phyloP scores from a whole-genome alignment of 2,113 vertebrate genomes.

The Panurus biarmicus region DNA sequence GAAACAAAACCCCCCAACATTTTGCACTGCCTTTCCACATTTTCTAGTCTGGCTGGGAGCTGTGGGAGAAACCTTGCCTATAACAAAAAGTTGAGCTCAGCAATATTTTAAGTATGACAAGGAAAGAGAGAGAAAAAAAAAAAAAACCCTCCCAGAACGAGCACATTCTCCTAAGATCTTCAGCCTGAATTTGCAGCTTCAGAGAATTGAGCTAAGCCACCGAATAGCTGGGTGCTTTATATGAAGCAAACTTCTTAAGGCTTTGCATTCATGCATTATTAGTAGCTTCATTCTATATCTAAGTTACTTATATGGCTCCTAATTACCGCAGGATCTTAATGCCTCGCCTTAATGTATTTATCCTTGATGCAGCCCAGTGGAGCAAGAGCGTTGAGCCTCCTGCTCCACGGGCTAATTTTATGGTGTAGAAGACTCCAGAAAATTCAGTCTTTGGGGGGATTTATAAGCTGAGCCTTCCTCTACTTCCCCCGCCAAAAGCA shows the following conservation, averaged over 20 bases:
- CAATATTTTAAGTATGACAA: conserved; percentile 38
- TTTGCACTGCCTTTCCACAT: neutral
- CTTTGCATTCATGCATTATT: conserved; percentile 65
- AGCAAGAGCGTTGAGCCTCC: neutral
- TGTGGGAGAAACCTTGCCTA: neutral
- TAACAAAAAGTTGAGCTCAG: conserved; percentile 24
- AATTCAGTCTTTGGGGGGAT: neutral
- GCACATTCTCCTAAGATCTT: conserved; percentile 14
- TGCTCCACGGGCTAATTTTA: neutral
- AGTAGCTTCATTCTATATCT: conserved; percentile 50
- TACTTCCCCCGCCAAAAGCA: neutral
- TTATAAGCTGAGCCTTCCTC: neutral
- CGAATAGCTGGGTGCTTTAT: conserved; percentile 7
- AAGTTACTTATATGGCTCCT: conserved; percentile 37
- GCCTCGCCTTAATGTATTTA: conserved; percentile 26
- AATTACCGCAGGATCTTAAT: conserved; percentile 50
- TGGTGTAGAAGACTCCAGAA: neutral
- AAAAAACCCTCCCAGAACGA: neutral
- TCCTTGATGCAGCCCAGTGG: conserved; percentile 1
- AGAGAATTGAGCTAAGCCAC: conserved; percentile 39
- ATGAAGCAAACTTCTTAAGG: conserved; percentile 39
- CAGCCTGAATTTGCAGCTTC: conserved; percentile 36
- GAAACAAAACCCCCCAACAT: neutral
- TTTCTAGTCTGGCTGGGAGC: neutral
- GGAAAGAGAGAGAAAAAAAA: neutral